These are phyloP conservation scores for Cavia porcellus DNA, from an alignment of 2,113 vertebrate genomes.

Conservation along the genomic window DNA sequence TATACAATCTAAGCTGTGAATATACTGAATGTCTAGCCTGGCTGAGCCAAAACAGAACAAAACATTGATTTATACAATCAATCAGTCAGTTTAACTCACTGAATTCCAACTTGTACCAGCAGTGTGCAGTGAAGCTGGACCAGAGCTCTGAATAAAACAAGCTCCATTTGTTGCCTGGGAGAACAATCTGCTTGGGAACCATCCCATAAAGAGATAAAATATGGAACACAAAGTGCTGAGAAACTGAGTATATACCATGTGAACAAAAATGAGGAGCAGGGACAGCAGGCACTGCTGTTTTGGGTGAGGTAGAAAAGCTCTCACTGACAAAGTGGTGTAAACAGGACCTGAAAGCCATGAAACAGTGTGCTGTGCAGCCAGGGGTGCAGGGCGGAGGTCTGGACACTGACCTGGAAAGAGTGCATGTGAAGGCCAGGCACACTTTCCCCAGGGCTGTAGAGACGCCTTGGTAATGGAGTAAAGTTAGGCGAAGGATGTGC, in stretches of 20 bases:
- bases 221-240: neutral
- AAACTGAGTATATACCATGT: neutral
- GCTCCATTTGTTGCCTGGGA: neutral
- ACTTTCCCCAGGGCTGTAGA: neutral
- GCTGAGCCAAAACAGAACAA: neutral
- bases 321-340: neutral
- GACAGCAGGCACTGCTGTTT: neutral
- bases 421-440: rapidly evolving
- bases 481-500: neutral
- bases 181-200: neutral
- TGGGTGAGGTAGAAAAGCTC: neutral
- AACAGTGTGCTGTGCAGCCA: neutral
- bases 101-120: neutral
- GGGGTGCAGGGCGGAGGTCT: neutral
- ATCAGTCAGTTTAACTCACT: neutral
- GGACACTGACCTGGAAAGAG: neutral
- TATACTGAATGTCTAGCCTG: too few relatives aligned
- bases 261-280: too few relatives aligned
- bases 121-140: neutral
- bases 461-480: rapidly evolving
- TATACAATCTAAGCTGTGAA: neutral
- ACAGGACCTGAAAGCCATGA: neutral
- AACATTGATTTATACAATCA: neutral
- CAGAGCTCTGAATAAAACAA: neutral
- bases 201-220: neutral